These are phyloP conservation scores for Protophormia terraenovae DNA, from an alignment of 2,888 invertebrate species.

Conservation along the genomic window DNA sequence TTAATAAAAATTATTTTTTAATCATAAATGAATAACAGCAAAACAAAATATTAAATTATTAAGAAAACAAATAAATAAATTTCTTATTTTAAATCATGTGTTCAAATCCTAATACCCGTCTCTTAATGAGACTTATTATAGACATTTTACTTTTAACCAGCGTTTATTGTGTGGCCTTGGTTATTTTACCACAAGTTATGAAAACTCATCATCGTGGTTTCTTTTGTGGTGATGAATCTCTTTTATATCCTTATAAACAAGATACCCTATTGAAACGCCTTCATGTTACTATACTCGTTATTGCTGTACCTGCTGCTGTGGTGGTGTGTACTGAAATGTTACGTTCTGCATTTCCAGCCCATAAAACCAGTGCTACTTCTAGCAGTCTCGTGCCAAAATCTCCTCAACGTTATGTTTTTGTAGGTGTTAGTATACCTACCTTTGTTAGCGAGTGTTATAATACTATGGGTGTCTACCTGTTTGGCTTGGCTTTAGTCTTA, in stretches of 20 bases:
- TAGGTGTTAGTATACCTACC: conserved; percentile 74
- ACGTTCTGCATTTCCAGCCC: conserved; percentile 72
- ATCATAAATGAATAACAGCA: too few relatives aligned
- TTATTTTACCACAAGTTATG: conserved; percentile 73
- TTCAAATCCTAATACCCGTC: conserved; percentile 75
- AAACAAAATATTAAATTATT: too few relatives aligned
- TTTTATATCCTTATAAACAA: conserved; percentile 88
- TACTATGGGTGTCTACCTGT: conserved; percentile 74
- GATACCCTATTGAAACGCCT: conserved; percentile 72
- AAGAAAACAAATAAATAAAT: background rate
- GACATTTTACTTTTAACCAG: conserved; percentile 74
- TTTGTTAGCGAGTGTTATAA: conserved; percentile 77
- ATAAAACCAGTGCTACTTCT: conserved; percentile 1
- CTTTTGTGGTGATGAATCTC: conserved; percentile 95
- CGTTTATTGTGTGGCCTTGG: conserved; percentile 73
- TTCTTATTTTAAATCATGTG: conserved; percentile 72
- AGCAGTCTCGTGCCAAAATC: conserved; percentile 59
- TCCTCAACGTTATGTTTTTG: conserved; percentile 72
- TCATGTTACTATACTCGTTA: conserved; percentile 74
- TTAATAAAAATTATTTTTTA: background rate
- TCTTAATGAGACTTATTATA: conserved; percentile 74
- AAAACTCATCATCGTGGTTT: conserved; percentile 86
- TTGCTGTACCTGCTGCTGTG: conserved; percentile 73
- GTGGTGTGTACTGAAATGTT: conserved; percentile 75
- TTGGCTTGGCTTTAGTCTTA: conserved; percentile 74